Evolutionary conservation across 2,113 vertebrate species (phyloP).

Genomic region (Polypterus bichir): DNA sequence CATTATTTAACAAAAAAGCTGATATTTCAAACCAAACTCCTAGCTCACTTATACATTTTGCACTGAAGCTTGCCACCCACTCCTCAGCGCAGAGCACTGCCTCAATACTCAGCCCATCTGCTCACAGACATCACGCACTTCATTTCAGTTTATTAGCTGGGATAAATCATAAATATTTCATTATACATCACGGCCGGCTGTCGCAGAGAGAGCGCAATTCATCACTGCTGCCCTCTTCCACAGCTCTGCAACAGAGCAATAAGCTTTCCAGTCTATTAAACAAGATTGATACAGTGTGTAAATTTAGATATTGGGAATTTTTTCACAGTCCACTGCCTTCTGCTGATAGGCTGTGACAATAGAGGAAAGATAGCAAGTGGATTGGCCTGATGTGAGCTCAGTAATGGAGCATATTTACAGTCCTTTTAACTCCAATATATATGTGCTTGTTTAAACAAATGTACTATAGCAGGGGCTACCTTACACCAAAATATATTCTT

Average conservation of each 20-base stretch:
- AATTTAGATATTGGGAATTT: slow-evolving; percentile 66
- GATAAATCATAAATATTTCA: slow-evolving; percentile 94
- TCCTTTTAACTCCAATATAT: slow-evolving; percentile 17
- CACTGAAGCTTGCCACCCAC: slow-evolving; percentile 12
- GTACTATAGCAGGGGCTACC: no score
- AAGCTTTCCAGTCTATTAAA: slow-evolving; percentile 83
- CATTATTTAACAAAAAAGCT: no score
- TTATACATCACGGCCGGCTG: slow-evolving; percentile 62
- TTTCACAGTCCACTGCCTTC: slow-evolving; percentile 56
- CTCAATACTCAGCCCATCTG: slow-evolving; percentile 71
- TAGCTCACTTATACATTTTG: no score
- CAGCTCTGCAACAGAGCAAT: slow-evolving; percentile 51
- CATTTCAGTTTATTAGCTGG: slow-evolving; percentile 84
- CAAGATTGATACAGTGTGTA: slow-evolving; percentile 81
- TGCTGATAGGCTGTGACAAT: slow-evolving; percentile 51
- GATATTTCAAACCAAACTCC: no score
- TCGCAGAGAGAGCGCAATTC: slow-evolving; percentile 66
- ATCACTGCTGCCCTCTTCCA: slow-evolving; percentile 62
- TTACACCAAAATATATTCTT: no score
- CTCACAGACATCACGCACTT: slow-evolving; percentile 77
- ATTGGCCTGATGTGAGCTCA: slow-evolving; percentile 41
- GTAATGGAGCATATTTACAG: slow-evolving; percentile 37
- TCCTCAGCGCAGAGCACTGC: slow-evolving; percentile 20
- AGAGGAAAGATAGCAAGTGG: slow-evolving; percentile 23
- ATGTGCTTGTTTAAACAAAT: not conserved